phyloP scores from a whole-genome alignment of 2,797 vertebrate species.

The Brachyrhaphis roseni region DNA sequence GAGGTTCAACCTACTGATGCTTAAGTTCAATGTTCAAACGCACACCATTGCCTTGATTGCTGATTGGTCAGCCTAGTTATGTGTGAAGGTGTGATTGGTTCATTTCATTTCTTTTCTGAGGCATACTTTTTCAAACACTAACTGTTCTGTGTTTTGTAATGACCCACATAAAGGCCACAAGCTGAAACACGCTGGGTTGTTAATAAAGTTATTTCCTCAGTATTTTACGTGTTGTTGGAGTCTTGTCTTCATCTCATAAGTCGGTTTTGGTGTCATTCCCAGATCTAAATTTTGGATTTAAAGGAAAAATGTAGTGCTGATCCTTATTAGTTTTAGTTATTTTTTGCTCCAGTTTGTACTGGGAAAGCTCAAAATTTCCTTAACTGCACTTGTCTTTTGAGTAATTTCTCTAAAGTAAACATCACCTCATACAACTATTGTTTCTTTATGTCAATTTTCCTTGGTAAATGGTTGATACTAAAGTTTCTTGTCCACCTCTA shows the following conservation, averaged over 20 bases:
- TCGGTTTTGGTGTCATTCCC: not conserved
- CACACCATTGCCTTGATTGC: not conserved
- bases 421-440: not conserved
- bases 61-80: not conserved
- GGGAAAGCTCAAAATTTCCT: not conserved
- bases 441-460: not conserved
- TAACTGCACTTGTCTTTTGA: not conserved
- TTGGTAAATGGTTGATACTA: not conserved
- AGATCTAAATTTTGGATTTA: not conserved
- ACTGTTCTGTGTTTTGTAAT: not conserved
- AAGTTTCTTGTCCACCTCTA: not conserved
- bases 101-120: not conserved
- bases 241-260: not conserved
- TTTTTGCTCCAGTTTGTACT: not conserved
- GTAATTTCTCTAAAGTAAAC: not conserved
- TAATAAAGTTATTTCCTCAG: not conserved
- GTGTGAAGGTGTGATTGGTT: not conserved
- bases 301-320: not conserved
- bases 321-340: not conserved
- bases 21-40: not conserved
- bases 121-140: not conserved
- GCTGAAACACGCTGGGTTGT: not conserved
- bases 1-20: not conserved
- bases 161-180: not conserved
- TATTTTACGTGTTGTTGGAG: not conserved